Evolutionary conservation across 1,140 invertebrate genomes (phyloP), one percentile per base, ranked within the genome.

Genomic region (Varroa destructor): DNA sequence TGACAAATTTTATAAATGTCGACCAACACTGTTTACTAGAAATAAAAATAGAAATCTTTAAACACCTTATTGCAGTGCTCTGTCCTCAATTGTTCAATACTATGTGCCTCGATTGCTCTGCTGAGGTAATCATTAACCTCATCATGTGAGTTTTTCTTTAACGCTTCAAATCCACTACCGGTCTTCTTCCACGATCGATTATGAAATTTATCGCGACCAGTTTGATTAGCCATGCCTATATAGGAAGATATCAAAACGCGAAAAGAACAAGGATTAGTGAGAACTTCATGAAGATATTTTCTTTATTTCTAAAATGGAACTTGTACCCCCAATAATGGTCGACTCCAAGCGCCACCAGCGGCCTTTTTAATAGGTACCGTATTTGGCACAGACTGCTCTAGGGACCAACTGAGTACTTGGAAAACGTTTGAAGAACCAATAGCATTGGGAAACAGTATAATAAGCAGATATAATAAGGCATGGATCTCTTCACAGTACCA

Each of bases 111-210:
- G 73, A 96, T 96, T 0, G 92, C 92, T 70, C 88, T 85, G 83
- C 90, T 89, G 54, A 96, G 82, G 79, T 96, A 96, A 74, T 95
- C 92, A 78, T 94, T 93, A 0, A 95, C 91, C 81, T 94, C 91
- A 73, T 93, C 90, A 74, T 92, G 88, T 0, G 89, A 88, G 78
- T 90, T 78, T 74, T 81, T 82, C 0, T 61, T 73, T 37, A 73
- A 72, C 36, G 46, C 46, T 8, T 67, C 61, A 37, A 67, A 67
- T 51, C 46, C 46, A 3, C 46, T 8, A 37, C 61, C 61, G 61
- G 40, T 40, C 37, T 67, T 67, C 61, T 67, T 67, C 61, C 61
- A 67, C 37, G 61, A 67, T 40, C 61, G 10, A 37, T 67, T 67
- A 46, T 67, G 61, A 46, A 67, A 67, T 40, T 67, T 67, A 46